Evolutionary conservation across 2,797 vertebrate genomes (phyloP).

Genomic region (Liparis tanakae): DNA sequence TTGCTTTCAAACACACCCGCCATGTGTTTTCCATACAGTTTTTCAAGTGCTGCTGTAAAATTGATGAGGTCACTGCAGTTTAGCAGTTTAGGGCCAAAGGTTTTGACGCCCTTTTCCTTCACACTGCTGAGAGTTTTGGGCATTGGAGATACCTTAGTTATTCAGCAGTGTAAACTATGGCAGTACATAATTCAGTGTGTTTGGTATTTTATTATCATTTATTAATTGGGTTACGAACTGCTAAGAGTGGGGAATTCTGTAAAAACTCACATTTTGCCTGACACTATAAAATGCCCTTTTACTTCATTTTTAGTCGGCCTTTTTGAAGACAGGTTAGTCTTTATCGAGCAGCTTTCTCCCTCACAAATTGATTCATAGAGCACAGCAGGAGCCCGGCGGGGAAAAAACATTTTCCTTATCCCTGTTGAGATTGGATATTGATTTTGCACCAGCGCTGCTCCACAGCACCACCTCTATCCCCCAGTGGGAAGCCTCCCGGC

Average conservation of each 20-base stretch:
- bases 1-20: conserved; percentile 1
- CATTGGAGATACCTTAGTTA: background rate
- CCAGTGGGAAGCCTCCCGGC: conserved; percentile 52
- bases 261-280: conserved; percentile 8
- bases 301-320: conserved; percentile 48
- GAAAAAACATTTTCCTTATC: conserved; percentile 70
- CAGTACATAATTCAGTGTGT: conserved; percentile 12
- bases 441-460: conserved; percentile 70
- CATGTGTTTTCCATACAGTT: conserved; percentile 23
- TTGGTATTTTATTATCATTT: conserved; percentile 6
- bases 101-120: conserved; percentile 30
- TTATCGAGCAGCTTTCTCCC: conserved; percentile 32
- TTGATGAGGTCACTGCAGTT: conserved; percentile 29
- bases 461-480: conserved; percentile 52
- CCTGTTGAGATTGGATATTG: conserved; percentile 79
- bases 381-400: conserved; percentile 56
- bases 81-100: conserved; percentile 43
- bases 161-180: background rate
- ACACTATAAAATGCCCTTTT: conserved; percentile 53
- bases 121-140: background rate
- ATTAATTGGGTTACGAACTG: conserved; percentile 9
- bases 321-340: conserved; percentile 58
- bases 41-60: conserved; percentile 40
- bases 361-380: conserved; percentile 70
- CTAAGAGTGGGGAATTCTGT: conserved; percentile 34